Percentiles rank a stretch among this genome's conserved stretches.
Conservation (phyloP, 1,140 invertebrate species). For the Caenorhabditis briggsae region DNA sequence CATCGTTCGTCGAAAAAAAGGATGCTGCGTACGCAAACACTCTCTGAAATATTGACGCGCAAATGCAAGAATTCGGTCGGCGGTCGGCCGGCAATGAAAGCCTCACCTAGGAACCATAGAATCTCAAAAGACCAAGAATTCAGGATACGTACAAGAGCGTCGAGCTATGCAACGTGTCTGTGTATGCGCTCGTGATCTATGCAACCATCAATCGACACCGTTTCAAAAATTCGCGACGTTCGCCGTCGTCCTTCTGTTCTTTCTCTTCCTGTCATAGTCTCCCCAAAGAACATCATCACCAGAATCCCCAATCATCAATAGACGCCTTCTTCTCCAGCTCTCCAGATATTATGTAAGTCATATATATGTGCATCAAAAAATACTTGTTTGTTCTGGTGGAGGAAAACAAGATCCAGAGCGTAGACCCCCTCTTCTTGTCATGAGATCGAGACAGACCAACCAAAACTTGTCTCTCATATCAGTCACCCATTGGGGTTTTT, state of each 20-base stretch:
- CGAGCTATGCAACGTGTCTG: slow-evolving; percentile 66
- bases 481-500: slow-evolving; percentile 31
- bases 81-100: no score
- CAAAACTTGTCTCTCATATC: slow-evolving; percentile 53
- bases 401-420: slow-evolving; percentile 5
- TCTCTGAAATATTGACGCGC: no score
- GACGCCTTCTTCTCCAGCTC: neutral
- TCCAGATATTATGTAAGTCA: slow-evolving; percentile 1
- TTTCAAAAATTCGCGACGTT: neutral
- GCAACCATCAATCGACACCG: slow-evolving; percentile 33
- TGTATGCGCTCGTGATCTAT: slow-evolving; percentile 62
- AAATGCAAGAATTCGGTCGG: no score
- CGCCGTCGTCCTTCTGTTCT: neutral
- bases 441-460: slow-evolving; percentile 51
- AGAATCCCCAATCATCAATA: slow-evolving; percentile 3
- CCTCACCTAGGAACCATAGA: neutral
- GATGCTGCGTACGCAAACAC: no score
- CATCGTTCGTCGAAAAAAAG: no score
- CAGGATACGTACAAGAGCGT: slow-evolving; percentile 63
- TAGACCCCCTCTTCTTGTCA: slow-evolving; percentile 32
- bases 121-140: neutral
- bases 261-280: slow-evolving; percentile 13
- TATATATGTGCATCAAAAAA: no score
- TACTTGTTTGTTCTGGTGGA: neutral
- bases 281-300: slow-evolving; percentile 4